These are phyloP conservation scores for Neostethus bicornis DNA, from an alignment of 2,797 vertebrate genomes.

Conservation along the genomic window DNA sequence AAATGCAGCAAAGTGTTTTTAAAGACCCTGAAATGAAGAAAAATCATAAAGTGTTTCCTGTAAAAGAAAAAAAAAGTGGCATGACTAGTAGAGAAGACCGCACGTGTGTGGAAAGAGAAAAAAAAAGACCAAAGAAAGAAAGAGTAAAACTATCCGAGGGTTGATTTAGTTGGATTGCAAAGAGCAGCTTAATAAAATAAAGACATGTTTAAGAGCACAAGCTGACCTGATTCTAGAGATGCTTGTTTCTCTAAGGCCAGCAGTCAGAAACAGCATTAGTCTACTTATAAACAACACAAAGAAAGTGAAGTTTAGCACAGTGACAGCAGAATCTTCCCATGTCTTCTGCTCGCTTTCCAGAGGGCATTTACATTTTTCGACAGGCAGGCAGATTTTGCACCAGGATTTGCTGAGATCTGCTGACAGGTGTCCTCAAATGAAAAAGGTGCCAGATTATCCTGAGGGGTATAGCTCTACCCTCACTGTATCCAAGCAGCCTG, in stretches of 20 bases:
- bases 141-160: neutral
- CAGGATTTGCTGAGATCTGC: constrained; percentile 44
- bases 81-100: neutral
- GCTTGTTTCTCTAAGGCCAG: neutral
- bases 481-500: constrained; percentile 29
- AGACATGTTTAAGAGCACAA: constrained; percentile 13
- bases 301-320: constrained; percentile 4
- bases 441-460: constrained; percentile 57
- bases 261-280: constrained; percentile 4
- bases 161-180: constrained; percentile 19
- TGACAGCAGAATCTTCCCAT: constrained; percentile 1
- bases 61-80: neutral
- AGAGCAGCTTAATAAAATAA: constrained; percentile 43
- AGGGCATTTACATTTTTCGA: constrained; percentile 37
- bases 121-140: too few species aligned
- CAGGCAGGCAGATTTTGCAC: constrained; percentile 33
- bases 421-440: constrained; percentile 49
- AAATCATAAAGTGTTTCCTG: neutral
- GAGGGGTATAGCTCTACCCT: constrained; percentile 35
- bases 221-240: constrained; percentile 3
- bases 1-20: neutral
- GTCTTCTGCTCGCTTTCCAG: constrained; percentile 19
- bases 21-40: neutral
- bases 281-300: constrained; percentile 11
- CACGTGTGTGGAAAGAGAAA: too few species aligned